These are phyloP conservation scores for Tonatia bakeri DNA, from an alignment of 2,113 vertebrate species.

Conservation along the genomic window DNA sequence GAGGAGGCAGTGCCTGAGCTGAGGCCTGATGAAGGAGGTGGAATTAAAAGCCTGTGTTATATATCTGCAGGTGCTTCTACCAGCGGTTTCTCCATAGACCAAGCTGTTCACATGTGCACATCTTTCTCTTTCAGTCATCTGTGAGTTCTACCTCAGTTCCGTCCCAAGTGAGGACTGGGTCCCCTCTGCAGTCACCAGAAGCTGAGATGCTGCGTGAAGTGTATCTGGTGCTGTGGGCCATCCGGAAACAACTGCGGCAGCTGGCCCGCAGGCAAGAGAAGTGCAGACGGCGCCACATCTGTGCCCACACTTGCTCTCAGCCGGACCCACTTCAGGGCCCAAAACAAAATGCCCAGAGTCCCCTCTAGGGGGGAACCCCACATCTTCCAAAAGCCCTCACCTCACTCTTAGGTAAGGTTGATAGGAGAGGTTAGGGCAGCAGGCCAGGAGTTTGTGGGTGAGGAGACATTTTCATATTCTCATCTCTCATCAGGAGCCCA, in stretches of 20 bases:
- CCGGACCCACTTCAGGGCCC: background rate
- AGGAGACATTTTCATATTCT: constrained; percentile 1
- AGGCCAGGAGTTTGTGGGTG: constrained; percentile 34
- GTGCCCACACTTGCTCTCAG: background rate
- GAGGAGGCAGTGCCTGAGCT: background rate
- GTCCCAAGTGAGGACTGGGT: background rate
- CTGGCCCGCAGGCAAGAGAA: constrained; percentile 57
- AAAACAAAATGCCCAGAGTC: constrained; percentile 55
- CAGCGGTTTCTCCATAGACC: background rate
- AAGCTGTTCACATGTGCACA: background rate
- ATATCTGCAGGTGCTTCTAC: background rate
- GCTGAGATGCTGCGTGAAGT: constrained; percentile 65
- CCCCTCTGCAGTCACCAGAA: constrained; percentile 26
- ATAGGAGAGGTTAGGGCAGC: constrained; percentile 1
- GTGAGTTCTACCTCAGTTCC: constrained; percentile 43
- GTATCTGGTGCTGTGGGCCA: constrained; percentile 66
- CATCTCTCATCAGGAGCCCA: background rate
- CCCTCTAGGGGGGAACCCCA: constrained; percentile 47
- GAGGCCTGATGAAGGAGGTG: background rate
- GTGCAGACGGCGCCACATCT: background rate
- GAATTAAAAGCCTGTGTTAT: background rate
- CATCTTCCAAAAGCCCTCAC: background rate
- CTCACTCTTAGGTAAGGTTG: constrained; percentile 11
- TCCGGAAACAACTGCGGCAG: constrained; percentile 57
- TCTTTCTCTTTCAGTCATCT: constrained; percentile 50